Evolutionary conservation across 2,888 invertebrate genomes (phyloP).

Genomic region (Acleris sparsana): DNA sequence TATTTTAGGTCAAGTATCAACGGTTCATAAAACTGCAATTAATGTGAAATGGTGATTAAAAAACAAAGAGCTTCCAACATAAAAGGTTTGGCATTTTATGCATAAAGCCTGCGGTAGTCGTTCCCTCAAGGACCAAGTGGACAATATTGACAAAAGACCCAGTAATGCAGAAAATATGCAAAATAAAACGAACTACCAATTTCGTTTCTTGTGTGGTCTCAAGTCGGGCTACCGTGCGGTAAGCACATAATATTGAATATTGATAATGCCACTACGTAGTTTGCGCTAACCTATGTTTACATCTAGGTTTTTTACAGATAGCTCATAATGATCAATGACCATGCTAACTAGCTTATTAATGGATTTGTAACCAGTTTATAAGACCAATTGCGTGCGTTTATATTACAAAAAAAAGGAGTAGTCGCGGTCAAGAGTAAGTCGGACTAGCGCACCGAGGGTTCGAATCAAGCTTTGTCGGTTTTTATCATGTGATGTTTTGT

Average conservation of each 20-base stretch:
- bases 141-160: constrained; percentile 79
- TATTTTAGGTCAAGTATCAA: too few species aligned
- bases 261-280: constrained; percentile 44
- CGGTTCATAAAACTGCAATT: background rate
- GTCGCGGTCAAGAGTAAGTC: too few species aligned
- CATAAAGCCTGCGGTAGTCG: constrained; percentile 52
- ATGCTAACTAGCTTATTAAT: background rate
- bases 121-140: constrained; percentile 66
- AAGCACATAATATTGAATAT: constrained; percentile 56
- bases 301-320: background rate
- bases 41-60: constrained; percentile 1
- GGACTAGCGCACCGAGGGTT: too few species aligned
- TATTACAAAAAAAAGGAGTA: too few species aligned
- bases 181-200: constrained; percentile 62
- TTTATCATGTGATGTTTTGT: too few species aligned
- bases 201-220: constrained; percentile 68
- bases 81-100: constrained; percentile 47
- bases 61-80: constrained; percentile 13
- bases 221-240: constrained; percentile 48
- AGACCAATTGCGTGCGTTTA: too few species aligned
- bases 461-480: too few species aligned
- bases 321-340: background rate
- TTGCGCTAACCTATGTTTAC: constrained; percentile 36
- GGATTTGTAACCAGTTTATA: background rate
- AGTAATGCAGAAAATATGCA: constrained; percentile 79